These are phyloP conservation scores for Noturus placidus DNA, from an alignment of 2,113 vertebrate species.

Conservation along the genomic window DNA sequence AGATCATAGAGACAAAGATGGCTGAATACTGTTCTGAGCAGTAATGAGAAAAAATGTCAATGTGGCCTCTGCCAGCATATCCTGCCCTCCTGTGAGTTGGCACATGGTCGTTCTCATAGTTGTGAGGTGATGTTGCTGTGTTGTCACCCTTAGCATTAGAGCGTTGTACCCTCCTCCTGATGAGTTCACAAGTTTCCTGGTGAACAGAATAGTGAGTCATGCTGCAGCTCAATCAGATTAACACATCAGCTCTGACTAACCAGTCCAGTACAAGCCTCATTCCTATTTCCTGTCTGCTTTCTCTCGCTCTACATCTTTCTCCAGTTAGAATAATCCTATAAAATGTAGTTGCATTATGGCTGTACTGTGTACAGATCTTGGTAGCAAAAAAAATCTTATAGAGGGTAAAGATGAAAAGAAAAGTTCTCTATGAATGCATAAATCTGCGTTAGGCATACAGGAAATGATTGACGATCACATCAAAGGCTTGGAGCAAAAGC, in stretches of 20 bases:
- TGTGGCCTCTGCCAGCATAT: background rate
- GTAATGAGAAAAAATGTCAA: background rate
- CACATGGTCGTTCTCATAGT: conserved; percentile 8
- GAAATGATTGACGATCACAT: background rate
- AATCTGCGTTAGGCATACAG: background rate
- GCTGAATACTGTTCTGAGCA: background rate
- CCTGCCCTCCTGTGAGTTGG: background rate
- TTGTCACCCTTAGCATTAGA: conserved; percentile 17
- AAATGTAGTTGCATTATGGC: background rate
- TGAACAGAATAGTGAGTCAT: conserved; percentile 39
- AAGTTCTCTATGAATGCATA: background rate
- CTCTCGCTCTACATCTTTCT: background rate
- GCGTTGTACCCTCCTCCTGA: background rate
- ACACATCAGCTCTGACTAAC: conserved; percentile 42
- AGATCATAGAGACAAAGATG: background rate
- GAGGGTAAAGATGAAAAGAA: background rate
- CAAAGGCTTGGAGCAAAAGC: background rate
- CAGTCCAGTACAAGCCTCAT: background rate
- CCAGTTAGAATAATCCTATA: background rate
- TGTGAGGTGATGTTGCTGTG: conserved; percentile 8
- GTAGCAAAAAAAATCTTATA: background rate
- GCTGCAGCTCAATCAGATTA: conserved; percentile 42
- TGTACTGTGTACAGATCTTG: background rate
- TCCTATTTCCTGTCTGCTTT: background rate
- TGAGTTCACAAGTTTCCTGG: conserved; percentile 40